Evolutionary conservation across 2,113 vertebrate genomes (phyloP), one percentile per base, ranked within the genome.

Genomic region (Oryzias curvinotus): DNA sequence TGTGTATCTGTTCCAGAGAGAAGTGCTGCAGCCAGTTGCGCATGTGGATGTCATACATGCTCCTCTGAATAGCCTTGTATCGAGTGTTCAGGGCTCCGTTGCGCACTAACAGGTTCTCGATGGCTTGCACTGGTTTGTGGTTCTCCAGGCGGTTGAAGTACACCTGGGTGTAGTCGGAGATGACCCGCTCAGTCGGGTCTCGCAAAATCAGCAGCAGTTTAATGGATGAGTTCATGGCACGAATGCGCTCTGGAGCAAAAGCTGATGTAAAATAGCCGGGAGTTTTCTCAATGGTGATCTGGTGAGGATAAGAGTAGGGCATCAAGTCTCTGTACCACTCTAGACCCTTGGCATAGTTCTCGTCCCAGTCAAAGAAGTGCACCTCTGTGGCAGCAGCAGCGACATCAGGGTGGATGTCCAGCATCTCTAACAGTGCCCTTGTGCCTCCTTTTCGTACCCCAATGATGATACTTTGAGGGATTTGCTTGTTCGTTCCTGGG

Each of bases 291-390:
- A 97, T 92, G 12, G 95, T 97, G 88, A 95, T 96, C 92, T 97
- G 95, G 84, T 94, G 89, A 48, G 93, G 91, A 63, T 93, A 94
- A 7, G 95, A 97, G 89, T 94, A 95, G 6, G 95, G 95, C 95
- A 97, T 97, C 80, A 95, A 77, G 13, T 91, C 93, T 30, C 91
- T 92, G 81, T 97, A 97, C 95, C 95, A 97, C 67, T 96, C 94
- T 49, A 95, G 91, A 59, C 95, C 95, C 84, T 94, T 95, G 51
- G 89, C 84, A 4, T 96, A 97, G 82, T 97, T 97, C 82, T 97
- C 95, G 66, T 97, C 95, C 95, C 95, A 96, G 85, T 97, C 95
- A 65, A 97, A 97, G 85, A 96, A 97, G 83, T 97, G 95, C 62
- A 97, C 95, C 90, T 97, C 95, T 0, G 95, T 96, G 80, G 95